Evolutionary conservation across 2,113 vertebrate species (phyloP).

Genomic region (Cryptomyrus ogoouensis): DNA sequence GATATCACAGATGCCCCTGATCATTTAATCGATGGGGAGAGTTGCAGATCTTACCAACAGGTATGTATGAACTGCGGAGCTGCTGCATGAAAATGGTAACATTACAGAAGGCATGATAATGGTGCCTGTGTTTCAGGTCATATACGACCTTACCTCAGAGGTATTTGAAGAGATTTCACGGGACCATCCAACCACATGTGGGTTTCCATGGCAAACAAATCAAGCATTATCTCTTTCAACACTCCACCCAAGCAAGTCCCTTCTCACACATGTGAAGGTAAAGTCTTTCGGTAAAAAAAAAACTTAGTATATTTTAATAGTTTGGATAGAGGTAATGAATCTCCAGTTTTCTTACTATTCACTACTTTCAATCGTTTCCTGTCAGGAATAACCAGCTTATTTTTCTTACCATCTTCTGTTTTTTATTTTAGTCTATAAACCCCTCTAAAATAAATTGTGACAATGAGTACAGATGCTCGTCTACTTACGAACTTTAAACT

Average conservation of each 20-base stretch:
- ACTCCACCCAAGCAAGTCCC: constrained; percentile 19
- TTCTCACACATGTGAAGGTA: constrained; percentile 54
- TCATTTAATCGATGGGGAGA: constrained; percentile 41
- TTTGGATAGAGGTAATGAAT: background rate
- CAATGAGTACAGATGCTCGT: background rate
- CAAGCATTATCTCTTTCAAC: constrained; percentile 21
- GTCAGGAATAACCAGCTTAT: background rate
- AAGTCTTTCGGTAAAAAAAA: background rate
- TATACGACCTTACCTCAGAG: constrained; percentile 53
- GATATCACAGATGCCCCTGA: constrained; percentile 31
- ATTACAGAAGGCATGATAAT: background rate
- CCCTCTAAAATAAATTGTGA: background rate
- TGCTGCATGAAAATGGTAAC: background rate
- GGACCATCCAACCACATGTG: constrained; percentile 21
- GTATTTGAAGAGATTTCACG: constrained; percentile 40
- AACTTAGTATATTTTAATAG: background rate
- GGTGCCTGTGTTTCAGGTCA: constrained; percentile 40
- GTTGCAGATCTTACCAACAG: constrained; percentile 52
- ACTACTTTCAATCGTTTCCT: background rate
- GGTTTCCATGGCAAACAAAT: constrained; percentile 26
- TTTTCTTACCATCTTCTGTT: background rate
- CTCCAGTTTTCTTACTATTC: background rate
- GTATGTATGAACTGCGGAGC: constrained; percentile 33
- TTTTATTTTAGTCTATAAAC: background rate
- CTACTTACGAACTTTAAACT: too few species aligned